Conservation (phyloP, 1,140 invertebrate species). For the Trachymyrmex septentrionalis region DNA sequence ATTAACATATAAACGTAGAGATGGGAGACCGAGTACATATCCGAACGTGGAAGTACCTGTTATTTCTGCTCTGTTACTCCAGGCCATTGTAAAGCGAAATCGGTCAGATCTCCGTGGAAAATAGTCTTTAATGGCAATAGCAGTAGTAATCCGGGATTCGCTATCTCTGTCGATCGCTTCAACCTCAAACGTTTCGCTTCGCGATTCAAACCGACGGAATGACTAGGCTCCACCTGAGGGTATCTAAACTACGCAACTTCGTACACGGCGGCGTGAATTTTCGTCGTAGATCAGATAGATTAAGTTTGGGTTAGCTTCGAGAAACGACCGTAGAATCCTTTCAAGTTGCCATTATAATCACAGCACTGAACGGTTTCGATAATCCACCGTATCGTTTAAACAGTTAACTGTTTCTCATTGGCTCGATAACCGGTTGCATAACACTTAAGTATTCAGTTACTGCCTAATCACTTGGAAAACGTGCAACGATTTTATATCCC, state of each 20-base stretch:
- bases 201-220: slow-evolving; percentile 37
- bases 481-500: neutral
- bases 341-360: slow-evolving; percentile 10
- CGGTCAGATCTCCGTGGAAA: slow-evolving; percentile 64
- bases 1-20: neutral
- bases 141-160: slow-evolving; percentile 62
- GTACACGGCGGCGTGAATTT: slow-evolving; percentile 13
- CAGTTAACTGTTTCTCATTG: slow-evolving; percentile 26
- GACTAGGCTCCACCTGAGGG: slow-evolving; percentile 9
- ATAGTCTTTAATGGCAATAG: slow-evolving; percentile 57
- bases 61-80: slow-evolving; percentile 64
- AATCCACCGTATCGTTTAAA: slow-evolving; percentile 46
- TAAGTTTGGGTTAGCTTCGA: neutral
- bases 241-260: slow-evolving; percentile 37
- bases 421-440: neutral
- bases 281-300: slow-evolving; percentile 30
- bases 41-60: slow-evolving; percentile 43
- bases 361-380: slow-evolving; percentile 5
- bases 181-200: slow-evolving; percentile 7
- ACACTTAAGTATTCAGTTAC: slow-evolving; percentile 28
- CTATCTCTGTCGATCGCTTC: slow-evolving; percentile 59
- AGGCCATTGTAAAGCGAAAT: slow-evolving; percentile 65
- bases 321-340: neutral
- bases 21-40: neutral
- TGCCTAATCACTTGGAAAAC: slow-evolving; percentile 29